Conservation (phyloP, 2,888 invertebrate species). For the Agriopis aurantiaria region DNA sequence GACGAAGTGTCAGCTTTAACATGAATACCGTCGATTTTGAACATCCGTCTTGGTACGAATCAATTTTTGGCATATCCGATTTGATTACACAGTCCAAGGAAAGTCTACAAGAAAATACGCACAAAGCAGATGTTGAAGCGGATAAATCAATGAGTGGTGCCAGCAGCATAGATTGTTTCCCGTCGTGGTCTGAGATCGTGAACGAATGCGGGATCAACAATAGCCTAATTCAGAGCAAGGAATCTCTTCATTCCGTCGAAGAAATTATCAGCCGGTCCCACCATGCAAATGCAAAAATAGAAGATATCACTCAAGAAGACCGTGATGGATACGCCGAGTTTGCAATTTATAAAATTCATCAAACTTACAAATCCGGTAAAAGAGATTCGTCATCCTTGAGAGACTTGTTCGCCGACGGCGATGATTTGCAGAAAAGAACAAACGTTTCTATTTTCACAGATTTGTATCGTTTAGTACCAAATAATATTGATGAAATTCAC, state of each 20-base stretch:
- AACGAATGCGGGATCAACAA: conserved; percentile 61
- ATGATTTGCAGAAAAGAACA: conserved; percentile 45
- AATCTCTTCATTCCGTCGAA: conserved; percentile 56
- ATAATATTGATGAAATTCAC: conserved; percentile 56
- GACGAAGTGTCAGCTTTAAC: conserved; percentile 64
- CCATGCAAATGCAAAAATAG: conserved; percentile 50
- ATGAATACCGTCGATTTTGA: conserved; percentile 57
- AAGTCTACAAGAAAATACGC: conserved; percentile 19
- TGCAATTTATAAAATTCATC: conserved; percentile 72
- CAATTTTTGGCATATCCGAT: conserved; percentile 74
- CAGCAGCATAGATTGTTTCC: conserved; percentile 49
- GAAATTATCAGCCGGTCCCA: conserved; percentile 68
- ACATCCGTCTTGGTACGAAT: conserved; percentile 70
- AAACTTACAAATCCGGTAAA: conserved; percentile 63
- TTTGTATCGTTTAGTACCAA: conserved; percentile 70
- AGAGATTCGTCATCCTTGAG: conserved; percentile 77
- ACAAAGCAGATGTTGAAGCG: conserved; percentile 32
- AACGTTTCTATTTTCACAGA: conserved; percentile 54
- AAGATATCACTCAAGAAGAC: conserved; percentile 56
- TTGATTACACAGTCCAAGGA: conserved; percentile 43
- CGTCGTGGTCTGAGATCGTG: conserved; percentile 75
- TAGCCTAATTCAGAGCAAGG: conserved; percentile 57
- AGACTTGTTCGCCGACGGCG: conserved; percentile 57
- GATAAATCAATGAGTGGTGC: conserved; percentile 42
- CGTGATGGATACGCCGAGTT: conserved; percentile 73